Evolutionary conservation across 2,797 vertebrate species (phyloP), one percentile per base, ranked within the genome.

Genomic region (Salarias fasciatus): DNA sequence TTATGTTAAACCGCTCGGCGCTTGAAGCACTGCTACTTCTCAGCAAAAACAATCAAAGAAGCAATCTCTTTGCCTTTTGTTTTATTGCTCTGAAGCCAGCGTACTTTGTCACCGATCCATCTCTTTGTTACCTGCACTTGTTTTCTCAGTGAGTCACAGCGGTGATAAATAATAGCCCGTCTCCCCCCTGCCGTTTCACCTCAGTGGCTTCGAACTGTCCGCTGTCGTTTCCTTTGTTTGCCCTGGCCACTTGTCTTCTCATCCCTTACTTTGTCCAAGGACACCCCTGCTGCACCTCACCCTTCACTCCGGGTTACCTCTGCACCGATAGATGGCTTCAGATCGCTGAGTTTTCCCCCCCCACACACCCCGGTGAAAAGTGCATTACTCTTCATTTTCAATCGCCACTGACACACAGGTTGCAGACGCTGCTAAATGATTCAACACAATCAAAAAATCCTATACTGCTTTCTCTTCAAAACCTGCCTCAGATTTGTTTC

Each of bases 341-440:
- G 18, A 24, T 24, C 18, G 24, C 18, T 24, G 76, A 82, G 79
- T 72, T 85, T 79, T 66, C 69, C 53, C 73, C 31, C 53, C 57
- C n/a, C n/a, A n/a, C n/a, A n/a, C n/a, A n/a, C n/a, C 49, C 29
- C 43, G 2, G 36, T 72, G 69, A 85, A 72, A 85, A 78, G 58
- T 68, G 38, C 62, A 88, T 91, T 91, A 76, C 52, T 88, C 83
- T 86, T 91, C 56, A 86, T 91, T 88, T 83, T 45, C 13, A 24
- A 52, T 30, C 7, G 3, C 31, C 11, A 70, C 31, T 83, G 67
- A 75, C 63, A 80, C 15, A 6, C 47, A 4, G 0, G 13, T 49
- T 49, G 61, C 50, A 65, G 44, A 66, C 15, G 24, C 40, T 56
- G 65, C 49, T 62, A 77, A 68, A 69, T 6, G 5, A 72, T 74